Conservation (phyloP, 2,113 vertebrate genomes). For the Rafetus swinhoei region DNA sequence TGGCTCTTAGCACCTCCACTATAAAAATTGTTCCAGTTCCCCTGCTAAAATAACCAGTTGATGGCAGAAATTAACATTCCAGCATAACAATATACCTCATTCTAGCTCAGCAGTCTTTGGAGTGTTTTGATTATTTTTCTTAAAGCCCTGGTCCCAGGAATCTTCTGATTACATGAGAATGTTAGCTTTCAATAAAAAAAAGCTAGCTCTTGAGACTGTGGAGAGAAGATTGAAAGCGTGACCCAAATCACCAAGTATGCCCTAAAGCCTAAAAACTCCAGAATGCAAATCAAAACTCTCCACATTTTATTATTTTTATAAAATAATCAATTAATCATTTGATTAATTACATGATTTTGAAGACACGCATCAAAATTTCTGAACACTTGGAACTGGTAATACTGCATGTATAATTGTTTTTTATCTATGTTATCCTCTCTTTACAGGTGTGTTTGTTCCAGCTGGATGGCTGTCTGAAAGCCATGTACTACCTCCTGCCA, state of each 20-base stretch:
- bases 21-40: no score
- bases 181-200: background rate
- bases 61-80: no score
- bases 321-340: background rate
- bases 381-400: background rate
- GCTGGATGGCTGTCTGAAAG: constrained; percentile 1
- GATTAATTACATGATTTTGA: background rate
- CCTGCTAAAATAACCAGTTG: no score
- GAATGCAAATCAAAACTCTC: background rate
- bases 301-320: background rate
- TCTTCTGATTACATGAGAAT: background rate
- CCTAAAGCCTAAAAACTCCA: background rate
- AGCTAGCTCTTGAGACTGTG: background rate
- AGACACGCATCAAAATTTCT: background rate
- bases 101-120: background rate
- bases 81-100: no score
- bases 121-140: background rate
- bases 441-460: background rate
- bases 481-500: background rate
- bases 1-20: no score
- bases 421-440: background rate
- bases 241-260: background rate
- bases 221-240: background rate
- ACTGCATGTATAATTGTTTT: background rate
- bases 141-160: background rate